Conservation (phyloP, 37 sponge, comb jelly and placozoan species). For the Aplysina aerophoba region DNA sequence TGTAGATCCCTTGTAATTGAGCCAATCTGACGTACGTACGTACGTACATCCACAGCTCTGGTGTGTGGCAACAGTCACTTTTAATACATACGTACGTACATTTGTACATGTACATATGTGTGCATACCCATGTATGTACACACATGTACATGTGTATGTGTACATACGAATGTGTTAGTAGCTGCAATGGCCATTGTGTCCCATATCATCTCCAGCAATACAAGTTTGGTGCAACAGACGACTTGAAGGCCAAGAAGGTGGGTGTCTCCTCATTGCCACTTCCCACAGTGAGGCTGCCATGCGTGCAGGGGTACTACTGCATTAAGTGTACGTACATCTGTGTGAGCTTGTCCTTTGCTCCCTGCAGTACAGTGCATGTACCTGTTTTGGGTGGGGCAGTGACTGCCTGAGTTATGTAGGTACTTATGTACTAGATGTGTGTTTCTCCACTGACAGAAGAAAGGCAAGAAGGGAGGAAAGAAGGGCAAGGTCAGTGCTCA, state of each 20-base stretch:
- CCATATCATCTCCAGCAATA: slow-evolving; percentile 54
- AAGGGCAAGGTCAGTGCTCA: too few relatives aligned
- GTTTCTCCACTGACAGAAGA: too few relatives aligned
- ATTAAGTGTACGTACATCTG: neutral
- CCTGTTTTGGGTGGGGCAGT: neutral
- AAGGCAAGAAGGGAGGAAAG: too few relatives aligned
- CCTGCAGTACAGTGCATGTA: too few relatives aligned
- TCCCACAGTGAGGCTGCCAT: neutral
- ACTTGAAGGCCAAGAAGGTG: slow-evolving; percentile 69
- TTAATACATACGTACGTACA: neutral
- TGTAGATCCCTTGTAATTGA: too few relatives aligned
- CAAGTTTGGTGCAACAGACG: slow-evolving; percentile 66
- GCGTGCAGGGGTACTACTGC: neutral
- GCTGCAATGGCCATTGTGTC: neutral
- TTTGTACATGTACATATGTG: too few relatives aligned
- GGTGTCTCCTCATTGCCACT: neutral
- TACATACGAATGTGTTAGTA: neutral
- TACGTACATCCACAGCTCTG: too few relatives aligned
- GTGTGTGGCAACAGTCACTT: neutral
- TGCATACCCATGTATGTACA: neutral
- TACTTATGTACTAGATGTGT: too few relatives aligned
- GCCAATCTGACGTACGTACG: too few relatives aligned
- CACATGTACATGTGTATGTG: neutral
- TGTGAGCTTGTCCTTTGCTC: neutral
- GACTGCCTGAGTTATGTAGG: too few relatives aligned